A percentile compares a stretch with the other conserved stretches of the same genome.
Conservation (phyloP, 2,797 vertebrate species). For the Luscinia megarhynchos region DNA sequence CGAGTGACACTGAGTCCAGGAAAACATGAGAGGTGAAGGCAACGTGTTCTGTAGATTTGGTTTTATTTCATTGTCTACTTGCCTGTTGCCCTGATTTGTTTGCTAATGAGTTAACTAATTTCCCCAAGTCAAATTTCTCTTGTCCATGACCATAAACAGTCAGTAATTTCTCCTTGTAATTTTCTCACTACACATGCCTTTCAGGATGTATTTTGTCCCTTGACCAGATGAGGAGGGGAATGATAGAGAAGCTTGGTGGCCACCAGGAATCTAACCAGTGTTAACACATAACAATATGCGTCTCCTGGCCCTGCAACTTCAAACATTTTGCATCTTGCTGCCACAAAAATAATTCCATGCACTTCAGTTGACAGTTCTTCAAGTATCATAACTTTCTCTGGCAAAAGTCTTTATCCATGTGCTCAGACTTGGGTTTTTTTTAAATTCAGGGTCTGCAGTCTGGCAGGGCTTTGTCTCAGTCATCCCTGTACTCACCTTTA, state of each 20-base stretch:
- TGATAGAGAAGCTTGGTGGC: neutral
- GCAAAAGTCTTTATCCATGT: neutral
- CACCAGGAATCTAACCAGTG: neutral
- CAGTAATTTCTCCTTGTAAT: neutral
- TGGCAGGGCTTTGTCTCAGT: neutral
- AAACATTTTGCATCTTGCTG: neutral
- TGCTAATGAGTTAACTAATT: neutral
- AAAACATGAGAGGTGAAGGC: neutral
- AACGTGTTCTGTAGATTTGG: neutral
- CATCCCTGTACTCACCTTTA: neutral
- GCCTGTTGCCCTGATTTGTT: neutral
- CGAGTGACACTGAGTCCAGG: neutral
- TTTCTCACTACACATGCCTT: neutral
- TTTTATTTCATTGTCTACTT: neutral
- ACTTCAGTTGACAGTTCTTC: neutral
- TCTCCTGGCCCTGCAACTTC: neutral
- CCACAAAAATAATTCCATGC: neutral
- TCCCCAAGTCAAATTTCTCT: neutral
- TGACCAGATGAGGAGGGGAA: neutral
- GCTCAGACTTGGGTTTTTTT: fast-evolving
- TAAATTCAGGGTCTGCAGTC: neutral
- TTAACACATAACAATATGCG: fast-evolving
- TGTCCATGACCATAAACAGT: fast-evolving
- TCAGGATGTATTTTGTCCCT: neutral
- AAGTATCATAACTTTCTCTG: neutral